phyloP scores from a whole-genome alignment of 1,140 invertebrate species.

The Microplitis mediator region DNA sequence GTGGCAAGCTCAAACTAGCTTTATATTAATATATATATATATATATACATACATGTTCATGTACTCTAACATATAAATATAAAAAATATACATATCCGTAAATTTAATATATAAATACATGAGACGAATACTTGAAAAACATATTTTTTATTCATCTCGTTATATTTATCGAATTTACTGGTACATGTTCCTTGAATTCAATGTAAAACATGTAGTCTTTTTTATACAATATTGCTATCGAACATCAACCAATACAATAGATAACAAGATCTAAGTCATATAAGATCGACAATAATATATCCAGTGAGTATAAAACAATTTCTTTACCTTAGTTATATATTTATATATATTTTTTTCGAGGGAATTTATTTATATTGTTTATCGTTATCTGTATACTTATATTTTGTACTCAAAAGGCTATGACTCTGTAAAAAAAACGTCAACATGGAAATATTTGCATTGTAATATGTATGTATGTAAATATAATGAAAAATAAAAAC shows the following conservation, averaged over 20 bases:
- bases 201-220: neutral
- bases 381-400: too few species aligned
- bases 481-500: neutral
- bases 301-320: too few species aligned
- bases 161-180: slow-evolving; percentile 23
- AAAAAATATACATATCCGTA: neutral
- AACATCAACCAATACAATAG: slow-evolving; percentile 5
- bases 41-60: neutral
- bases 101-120: neutral
- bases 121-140: slow-evolving; percentile 14
- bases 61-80: neutral
- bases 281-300: too few species aligned
- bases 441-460: too few species aligned
- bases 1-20: slow-evolving; percentile 16
- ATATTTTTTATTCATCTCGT: slow-evolving; percentile 17
- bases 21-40: neutral
- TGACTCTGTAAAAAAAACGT: too few species aligned
- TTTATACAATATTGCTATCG: neutral
- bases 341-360: too few species aligned
- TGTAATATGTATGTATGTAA: too few species aligned
- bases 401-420: too few species aligned
- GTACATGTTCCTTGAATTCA: neutral
- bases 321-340: too few species aligned
- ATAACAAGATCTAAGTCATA: too few species aligned
- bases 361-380: too few species aligned